A percentile compares a stretch with the other conserved stretches of the same genome.
Conservation (phyloP, 1,140 invertebrate species). For the Lordiphosa clarofinis region DNA sequence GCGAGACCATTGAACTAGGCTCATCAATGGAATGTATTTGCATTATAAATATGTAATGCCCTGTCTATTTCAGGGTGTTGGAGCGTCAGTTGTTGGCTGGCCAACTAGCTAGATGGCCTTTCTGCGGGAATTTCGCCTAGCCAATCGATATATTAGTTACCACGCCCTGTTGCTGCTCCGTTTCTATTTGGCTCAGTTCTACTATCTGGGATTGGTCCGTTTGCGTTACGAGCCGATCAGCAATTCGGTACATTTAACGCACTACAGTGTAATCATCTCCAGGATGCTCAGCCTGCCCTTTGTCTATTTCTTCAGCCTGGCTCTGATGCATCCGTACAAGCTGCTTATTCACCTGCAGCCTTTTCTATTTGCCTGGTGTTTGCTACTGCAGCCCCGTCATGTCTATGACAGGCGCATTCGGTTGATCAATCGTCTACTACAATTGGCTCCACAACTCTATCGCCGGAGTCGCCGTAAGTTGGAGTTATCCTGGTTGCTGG, state of each 20-base stretch:
- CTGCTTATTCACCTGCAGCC: slow-evolving; percentile 41
- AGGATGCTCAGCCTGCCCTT: slow-evolving; percentile 30
- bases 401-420: slow-evolving; percentile 12
- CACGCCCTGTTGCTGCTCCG: slow-evolving; percentile 44
- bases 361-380: slow-evolving; percentile 31
- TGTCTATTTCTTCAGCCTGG: slow-evolving; percentile 30
- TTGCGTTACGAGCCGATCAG: slow-evolving; percentile 22
- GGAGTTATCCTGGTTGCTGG: slow-evolving; percentile 33
- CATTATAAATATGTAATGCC: too few relatives aligned
- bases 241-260: slow-evolving; percentile 32
- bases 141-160: slow-evolving; percentile 40
- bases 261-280: slow-evolving; percentile 35
- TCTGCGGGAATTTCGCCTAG: slow-evolving; percentile 26
- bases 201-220: slow-evolving; percentile 35
- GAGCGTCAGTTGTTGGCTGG: too few relatives aligned
- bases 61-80: too few relatives aligned
- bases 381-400: slow-evolving; percentile 32
- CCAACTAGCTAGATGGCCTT: slow-evolving; percentile 22
- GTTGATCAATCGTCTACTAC: slow-evolving; percentile 33
- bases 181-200: slow-evolving; percentile 43
- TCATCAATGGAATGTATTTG: too few relatives aligned
- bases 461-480: slow-evolving; percentile 22
- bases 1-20: too few relatives aligned
- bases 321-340: slow-evolving; percentile 19
- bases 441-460: slow-evolving; percentile 24